Conservation (phyloP, 1,140 invertebrate genomes). For the Dryas iulia region DNA sequence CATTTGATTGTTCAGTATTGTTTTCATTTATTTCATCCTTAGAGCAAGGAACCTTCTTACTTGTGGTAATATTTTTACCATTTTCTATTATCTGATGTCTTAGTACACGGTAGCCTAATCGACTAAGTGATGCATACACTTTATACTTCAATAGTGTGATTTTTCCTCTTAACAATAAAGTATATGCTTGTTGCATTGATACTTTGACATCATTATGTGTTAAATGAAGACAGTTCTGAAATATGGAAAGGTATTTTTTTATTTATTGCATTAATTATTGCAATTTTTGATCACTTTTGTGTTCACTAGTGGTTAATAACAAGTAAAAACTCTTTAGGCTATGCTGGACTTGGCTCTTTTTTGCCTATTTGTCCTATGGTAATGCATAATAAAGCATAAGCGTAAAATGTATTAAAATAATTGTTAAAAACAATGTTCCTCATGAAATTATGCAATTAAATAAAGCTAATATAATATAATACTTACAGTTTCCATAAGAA, state of each 20-base stretch:
- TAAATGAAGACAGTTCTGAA: conserved; percentile 82
- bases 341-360: too few relatives aligned
- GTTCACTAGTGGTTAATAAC: too few relatives aligned
- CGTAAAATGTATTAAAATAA: too few relatives aligned
- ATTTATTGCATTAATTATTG: too few relatives aligned
- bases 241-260: too few relatives aligned
- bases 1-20: not conserved
- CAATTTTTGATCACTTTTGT: too few relatives aligned
- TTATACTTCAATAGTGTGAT: conserved; percentile 81
- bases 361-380: too few relatives aligned
- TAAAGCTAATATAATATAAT: conserved; percentile 21
- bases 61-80: not conserved
- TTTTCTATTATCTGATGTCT: conserved; percentile 41
- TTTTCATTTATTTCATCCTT: not conserved
- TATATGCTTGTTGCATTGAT: conserved; percentile 83
- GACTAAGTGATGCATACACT: conserved; percentile 82
- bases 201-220: conserved; percentile 80
- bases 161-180: conserved; percentile 76
- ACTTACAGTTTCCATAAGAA: conserved; percentile 84
- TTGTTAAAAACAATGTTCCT: too few relatives aligned
- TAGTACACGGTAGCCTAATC: conserved; percentile 79
- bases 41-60: not conserved
- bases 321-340: too few relatives aligned
- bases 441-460: not conserved
- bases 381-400: too few relatives aligned